Evolutionary conservation across 2,888 invertebrate species (phyloP).

Genomic region (Dyspetes luteomarginatus): DNA sequence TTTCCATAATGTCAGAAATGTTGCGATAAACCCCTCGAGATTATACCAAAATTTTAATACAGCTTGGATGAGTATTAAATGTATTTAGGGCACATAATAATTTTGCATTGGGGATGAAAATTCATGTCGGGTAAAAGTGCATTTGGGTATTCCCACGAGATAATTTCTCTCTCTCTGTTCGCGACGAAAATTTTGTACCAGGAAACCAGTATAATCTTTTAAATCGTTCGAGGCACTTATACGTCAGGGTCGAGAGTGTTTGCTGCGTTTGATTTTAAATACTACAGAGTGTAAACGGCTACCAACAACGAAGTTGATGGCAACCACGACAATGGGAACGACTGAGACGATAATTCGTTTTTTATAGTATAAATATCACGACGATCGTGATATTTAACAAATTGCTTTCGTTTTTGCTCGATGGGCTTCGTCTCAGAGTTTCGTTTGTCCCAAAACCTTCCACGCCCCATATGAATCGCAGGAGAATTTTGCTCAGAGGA

Average conservation of each 20-base stretch:
- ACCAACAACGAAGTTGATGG: slow-evolving; percentile 7
- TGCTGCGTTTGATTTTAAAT: slow-evolving; percentile 59
- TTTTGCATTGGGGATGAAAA: slow-evolving; percentile 6
- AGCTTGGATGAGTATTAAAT: not conserved
- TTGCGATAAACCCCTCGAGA: not conserved
- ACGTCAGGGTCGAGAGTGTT: slow-evolving; percentile 59
- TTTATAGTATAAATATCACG: slow-evolving; percentile 32
- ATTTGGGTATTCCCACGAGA: slow-evolving; percentile 54
- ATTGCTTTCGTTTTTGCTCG: slow-evolving; percentile 79
- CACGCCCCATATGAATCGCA: not conserved
- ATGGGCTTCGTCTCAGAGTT: slow-evolving; percentile 72
- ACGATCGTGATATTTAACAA: slow-evolving; percentile 80
- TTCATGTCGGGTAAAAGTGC: not conserved
- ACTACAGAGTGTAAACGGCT: slow-evolving; percentile 39
- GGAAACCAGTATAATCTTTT: slow-evolving; percentile 62
- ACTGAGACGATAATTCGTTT: no score
- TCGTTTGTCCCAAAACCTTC: slow-evolving; percentile 37
- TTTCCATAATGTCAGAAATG: not conserved
- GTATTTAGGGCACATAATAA: not conserved
- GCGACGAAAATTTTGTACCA: slow-evolving; percentile 38
- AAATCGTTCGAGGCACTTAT: slow-evolving; percentile 61
- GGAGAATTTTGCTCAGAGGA: not conserved
- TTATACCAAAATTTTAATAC: not conserved
- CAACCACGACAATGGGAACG: no score
- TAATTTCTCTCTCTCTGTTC: slow-evolving; percentile 15